Percentiles rank a stretch among this genome's conserved stretches.
Conservation (phyloP, 2,888 invertebrate species). For the Chrysolina oricalcia region DNA sequence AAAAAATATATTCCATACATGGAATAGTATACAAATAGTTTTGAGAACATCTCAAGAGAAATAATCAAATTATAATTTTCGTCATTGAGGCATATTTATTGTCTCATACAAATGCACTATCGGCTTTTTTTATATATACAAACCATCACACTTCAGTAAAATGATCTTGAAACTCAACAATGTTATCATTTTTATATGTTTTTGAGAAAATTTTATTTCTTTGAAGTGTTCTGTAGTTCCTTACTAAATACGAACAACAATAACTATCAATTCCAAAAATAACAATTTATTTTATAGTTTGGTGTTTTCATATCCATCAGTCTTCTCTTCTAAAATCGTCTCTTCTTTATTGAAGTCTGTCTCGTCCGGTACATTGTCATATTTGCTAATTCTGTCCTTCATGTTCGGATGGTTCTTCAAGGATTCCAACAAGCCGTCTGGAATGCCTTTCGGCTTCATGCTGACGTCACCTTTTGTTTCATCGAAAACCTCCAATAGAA, state of each 20-base stretch:
- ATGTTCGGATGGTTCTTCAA: conserved; percentile 55
- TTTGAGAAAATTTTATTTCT: background rate
- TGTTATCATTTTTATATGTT: background rate
- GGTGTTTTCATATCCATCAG: conserved; percentile 57
- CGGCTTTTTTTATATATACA: background rate
- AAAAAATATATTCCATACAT: background rate
- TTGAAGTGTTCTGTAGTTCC: background rate
- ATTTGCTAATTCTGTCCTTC: conserved; percentile 56
- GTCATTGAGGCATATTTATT: background rate
- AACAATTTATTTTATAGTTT: conserved; percentile 50
- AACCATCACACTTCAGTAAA: background rate
- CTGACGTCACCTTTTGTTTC: conserved; percentile 44
- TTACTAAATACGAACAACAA: background rate
- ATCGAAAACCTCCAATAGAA: conserved; percentile 52
- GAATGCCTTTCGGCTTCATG: conserved; percentile 35
- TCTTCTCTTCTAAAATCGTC: conserved; percentile 59
- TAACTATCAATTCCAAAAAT: background rate
- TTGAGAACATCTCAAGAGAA: background rate
- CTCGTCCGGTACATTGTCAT: conserved; percentile 58
- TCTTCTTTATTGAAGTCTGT: conserved; percentile 48
- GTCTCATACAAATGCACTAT: background rate
- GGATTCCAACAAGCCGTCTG: conserved; percentile 52
- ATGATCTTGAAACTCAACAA: background rate
- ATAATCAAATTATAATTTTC: background rate
- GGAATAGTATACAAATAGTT: background rate